phyloP scores from a whole-genome alignment of 2,888 invertebrate genomes.

The Pharmacophagus antenor region DNA sequence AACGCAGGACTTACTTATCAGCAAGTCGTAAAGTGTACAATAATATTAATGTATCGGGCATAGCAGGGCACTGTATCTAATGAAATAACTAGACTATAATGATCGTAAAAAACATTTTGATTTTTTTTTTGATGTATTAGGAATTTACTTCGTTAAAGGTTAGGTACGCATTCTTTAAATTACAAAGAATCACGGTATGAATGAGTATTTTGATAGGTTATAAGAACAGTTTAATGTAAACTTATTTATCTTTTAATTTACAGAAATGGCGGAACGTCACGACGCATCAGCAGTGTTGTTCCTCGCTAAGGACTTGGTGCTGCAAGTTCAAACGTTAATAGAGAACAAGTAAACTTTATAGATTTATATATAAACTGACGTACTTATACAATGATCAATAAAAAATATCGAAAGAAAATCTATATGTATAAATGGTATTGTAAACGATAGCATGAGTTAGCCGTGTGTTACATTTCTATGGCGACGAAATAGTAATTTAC shows the following conservation, averaged over 20 bases:
- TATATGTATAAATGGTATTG: constrained; percentile 1
- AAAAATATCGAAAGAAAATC: constrained; percentile 1
- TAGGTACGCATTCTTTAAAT: too few relatives aligned
- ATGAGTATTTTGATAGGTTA: too few relatives aligned
- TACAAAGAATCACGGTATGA: too few relatives aligned
- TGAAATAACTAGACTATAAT: too few relatives aligned
- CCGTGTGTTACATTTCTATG: neutral
- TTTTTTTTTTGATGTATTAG: too few relatives aligned
- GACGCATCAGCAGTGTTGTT: constrained; percentile 90
- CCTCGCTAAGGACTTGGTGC: constrained; percentile 91
- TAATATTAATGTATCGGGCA: too few relatives aligned
- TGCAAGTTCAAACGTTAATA: constrained; percentile 94
- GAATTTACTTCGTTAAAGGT: too few relatives aligned
- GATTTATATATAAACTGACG: neutral
- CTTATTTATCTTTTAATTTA: constrained; percentile 37
- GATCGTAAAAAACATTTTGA: too few relatives aligned
- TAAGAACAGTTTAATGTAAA: neutral
- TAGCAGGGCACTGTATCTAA: too few relatives aligned
- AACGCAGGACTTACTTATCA: too few relatives aligned
- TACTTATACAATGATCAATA: constrained; percentile 3
- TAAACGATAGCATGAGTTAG: neutral
- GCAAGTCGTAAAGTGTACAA: too few relatives aligned
- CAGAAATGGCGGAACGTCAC: constrained; percentile 98
- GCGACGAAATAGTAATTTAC: neutral
- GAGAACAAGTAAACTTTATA: constrained; percentile 88